Evolutionary conservation across 1,140 invertebrate species (phyloP).

Genomic region (Conus betulinus): DNA sequence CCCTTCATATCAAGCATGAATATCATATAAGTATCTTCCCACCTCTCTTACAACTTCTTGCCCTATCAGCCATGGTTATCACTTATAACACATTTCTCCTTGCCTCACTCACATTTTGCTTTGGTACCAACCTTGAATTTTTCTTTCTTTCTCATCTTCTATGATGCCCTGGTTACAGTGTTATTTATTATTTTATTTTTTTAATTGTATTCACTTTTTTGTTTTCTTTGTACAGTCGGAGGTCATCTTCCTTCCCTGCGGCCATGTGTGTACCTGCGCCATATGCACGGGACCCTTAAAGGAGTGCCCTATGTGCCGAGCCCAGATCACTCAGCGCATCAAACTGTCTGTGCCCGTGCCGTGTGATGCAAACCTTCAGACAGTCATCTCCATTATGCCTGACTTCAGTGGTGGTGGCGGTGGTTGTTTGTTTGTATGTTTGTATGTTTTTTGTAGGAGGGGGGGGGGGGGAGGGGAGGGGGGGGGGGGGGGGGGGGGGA

Average conservation of each 20-base stretch:
- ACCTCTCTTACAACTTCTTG: too few relatives aligned
- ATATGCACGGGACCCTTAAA: slow-evolving; percentile 78
- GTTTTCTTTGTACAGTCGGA: slow-evolving; percentile 80
- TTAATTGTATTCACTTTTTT: neutral
- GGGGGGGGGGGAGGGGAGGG: too few relatives aligned
- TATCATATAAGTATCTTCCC: too few relatives aligned
- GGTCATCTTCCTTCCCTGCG: slow-evolving; percentile 89
- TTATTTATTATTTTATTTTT: neutral
- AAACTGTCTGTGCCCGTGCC: slow-evolving; percentile 45
- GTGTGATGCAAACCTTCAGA: neutral
- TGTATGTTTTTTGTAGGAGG: too few relatives aligned
- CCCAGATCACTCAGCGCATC: slow-evolving; percentile 78
- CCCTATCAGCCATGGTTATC: neutral
- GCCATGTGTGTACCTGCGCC: slow-evolving; percentile 88
- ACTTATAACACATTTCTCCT: neutral
- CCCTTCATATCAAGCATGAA: too few relatives aligned
- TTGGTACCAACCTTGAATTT: too few relatives aligned
- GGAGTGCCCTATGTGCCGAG: slow-evolving; percentile 87
- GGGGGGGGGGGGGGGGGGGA: too few relatives aligned
- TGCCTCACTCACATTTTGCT: neutral
- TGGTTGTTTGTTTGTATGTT: too few relatives aligned
- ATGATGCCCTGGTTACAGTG: neutral
- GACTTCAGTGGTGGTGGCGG: neutral
- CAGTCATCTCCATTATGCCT: neutral
- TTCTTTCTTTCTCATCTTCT: too few relatives aligned